phyloP scores from a whole-genome alignment of 2,113 vertebrate genomes.

The Gambusia affinis region DNA sequence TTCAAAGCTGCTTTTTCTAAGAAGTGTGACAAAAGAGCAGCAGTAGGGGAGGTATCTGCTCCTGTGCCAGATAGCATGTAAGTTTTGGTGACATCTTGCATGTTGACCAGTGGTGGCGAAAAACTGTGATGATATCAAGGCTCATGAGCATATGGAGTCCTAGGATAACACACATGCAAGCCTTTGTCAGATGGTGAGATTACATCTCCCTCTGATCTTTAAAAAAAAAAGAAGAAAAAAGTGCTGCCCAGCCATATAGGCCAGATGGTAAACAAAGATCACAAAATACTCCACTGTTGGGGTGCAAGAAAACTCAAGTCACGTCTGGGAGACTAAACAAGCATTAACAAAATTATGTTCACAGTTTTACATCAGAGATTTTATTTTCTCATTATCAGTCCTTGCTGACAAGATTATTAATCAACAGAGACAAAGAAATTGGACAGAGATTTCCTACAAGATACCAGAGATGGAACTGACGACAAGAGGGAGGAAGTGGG shows the following conservation, averaged over 20 bases:
- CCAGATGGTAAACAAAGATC: conserved; percentile 48
- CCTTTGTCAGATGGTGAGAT: conserved; percentile 37
- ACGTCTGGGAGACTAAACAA: conserved; percentile 38
- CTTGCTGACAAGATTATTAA: conserved; percentile 48
- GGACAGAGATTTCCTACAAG: conserved; percentile 34
- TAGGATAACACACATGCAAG: conserved; percentile 16
- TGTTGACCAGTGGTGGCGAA: conserved; percentile 30
- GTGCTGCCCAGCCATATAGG: conserved; percentile 17
- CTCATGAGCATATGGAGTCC: conserved; percentile 24
- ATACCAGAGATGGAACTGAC: conserved; percentile 4
- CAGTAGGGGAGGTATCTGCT: conserved; percentile 30
- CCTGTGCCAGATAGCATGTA: conserved; percentile 50
- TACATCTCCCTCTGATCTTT: conserved; percentile 55
- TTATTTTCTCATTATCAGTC: conserved; percentile 41
- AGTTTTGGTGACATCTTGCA: conserved; percentile 41
- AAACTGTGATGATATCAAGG: conserved; percentile 25
- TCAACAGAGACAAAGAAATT: conserved; percentile 7
- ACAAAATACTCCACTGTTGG: conserved; percentile 33
- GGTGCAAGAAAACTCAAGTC: conserved; percentile 21
- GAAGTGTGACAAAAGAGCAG: conserved; percentile 30
- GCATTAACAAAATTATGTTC: conserved; percentile 36
- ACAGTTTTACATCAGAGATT: conserved; percentile 40
- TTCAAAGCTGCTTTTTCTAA: conserved; percentile 48
- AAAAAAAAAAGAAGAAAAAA: conserved; percentile 1
- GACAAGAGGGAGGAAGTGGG: conserved; percentile 6